Conservation (phyloP, 1,140 invertebrate species). For the Euura lappo region DNA sequence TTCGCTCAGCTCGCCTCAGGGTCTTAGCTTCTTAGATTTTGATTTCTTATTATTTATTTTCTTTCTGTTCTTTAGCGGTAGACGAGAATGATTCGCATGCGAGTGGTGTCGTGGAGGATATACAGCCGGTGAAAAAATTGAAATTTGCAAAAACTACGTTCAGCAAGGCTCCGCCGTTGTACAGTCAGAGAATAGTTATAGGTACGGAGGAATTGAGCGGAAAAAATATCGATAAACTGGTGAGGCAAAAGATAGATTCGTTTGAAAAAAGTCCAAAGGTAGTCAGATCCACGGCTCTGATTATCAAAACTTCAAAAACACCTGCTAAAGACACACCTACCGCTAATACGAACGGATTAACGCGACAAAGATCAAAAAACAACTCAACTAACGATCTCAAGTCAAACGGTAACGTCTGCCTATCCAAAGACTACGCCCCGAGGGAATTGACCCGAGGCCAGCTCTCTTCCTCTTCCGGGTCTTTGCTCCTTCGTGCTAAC, state of each 20-base stretch:
- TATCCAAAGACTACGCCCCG: neutral
- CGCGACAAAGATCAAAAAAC: neutral
- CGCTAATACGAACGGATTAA: neutral
- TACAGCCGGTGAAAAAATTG: constrained; percentile 51
- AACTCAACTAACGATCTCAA: neutral
- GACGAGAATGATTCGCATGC: constrained; percentile 60
- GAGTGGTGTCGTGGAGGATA: constrained; percentile 55
- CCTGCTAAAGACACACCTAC: constrained; percentile 26
- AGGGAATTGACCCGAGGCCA: neutral
- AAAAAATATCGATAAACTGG: constrained; percentile 53
- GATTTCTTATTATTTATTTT: constrained; percentile 55
- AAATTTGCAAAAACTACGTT: constrained; percentile 56
- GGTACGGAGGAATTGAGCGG: constrained; percentile 53
- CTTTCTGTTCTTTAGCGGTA: constrained; percentile 62
- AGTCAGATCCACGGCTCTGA: constrained; percentile 54
- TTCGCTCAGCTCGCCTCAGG: too few species aligned
- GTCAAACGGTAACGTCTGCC: constrained; percentile 1
- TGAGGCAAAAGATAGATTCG: constrained; percentile 51
- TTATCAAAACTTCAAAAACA: constrained; percentile 54
- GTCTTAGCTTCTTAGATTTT: constrained; percentile 53
- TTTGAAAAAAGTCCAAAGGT: constrained; percentile 54
- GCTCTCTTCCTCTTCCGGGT: neutral
- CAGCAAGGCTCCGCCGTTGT: constrained; percentile 48
- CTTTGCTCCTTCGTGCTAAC: neutral
- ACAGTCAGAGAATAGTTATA: constrained; percentile 60